phyloP scores from a whole-genome alignment of 2,113 vertebrate species.

The Poecilia latipinna region DNA sequence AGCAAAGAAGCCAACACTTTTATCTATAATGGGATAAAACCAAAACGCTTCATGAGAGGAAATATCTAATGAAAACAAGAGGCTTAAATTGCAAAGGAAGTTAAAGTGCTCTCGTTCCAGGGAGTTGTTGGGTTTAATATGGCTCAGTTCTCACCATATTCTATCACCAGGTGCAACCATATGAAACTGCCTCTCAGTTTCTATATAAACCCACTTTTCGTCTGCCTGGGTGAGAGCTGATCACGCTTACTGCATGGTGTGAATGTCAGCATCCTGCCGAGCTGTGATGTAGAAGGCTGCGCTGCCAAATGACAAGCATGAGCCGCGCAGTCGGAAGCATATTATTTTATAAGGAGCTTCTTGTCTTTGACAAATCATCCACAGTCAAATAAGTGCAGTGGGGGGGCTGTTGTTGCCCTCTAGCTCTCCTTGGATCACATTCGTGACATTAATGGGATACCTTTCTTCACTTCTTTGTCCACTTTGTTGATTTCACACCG shows the following conservation, averaged over 20 bases:
- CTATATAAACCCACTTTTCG: constrained; percentile 76
- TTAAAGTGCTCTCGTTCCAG: constrained; percentile 29
- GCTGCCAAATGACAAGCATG: constrained; percentile 69
- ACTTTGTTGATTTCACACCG: constrained; percentile 40
- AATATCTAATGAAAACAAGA: constrained; percentile 39
- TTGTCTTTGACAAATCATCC: constrained; percentile 65
- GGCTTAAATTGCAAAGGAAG: constrained; percentile 29
- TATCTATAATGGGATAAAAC: background rate
- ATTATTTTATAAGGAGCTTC: constrained; percentile 65
- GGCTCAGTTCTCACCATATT: constrained; percentile 63
- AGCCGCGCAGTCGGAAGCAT: constrained; percentile 62
- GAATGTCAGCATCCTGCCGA: constrained; percentile 77
- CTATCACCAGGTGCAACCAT: constrained; percentile 75
- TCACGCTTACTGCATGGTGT: constrained; percentile 73
- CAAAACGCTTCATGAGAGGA: constrained; percentile 18
- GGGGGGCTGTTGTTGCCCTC: constrained; percentile 53
- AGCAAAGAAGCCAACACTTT: constrained; percentile 2
- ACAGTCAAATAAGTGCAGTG: constrained; percentile 44
- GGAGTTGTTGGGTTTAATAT: constrained; percentile 58
- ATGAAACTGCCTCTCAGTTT: constrained; percentile 77
- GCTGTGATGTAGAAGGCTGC: constrained; percentile 57
- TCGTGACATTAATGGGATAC: constrained; percentile 45
- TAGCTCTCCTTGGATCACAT: constrained; percentile 52
- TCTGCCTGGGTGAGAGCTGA: constrained; percentile 74
- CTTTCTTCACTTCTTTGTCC: constrained; percentile 44